Evolutionary conservation across 2,888 invertebrate genomes (phyloP), one percentile per base, ranked within the genome.

Genomic region (Itoplectis maculator): DNA sequence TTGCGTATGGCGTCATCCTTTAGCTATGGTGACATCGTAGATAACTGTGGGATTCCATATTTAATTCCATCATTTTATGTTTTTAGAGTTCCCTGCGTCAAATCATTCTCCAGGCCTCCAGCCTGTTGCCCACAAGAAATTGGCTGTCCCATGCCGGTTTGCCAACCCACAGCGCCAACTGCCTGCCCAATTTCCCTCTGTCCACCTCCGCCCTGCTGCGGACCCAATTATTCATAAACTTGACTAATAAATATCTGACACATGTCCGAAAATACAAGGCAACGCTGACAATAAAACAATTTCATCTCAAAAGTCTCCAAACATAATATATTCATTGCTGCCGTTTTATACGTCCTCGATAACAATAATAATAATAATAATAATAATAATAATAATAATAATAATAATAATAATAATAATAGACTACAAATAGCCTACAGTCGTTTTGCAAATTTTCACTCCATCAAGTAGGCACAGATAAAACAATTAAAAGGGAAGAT

Each of bases 1-100:
- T 80, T 5, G 9, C 5, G n/a, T n/a, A n/a, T n/a, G n/a, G n/a
- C n/a, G n/a, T n/a, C n/a, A n/a, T n/a, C n/a, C n/a, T n/a, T n/a
- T n/a, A n/a, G n/a, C n/a, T n/a, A n/a, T n/a, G n/a, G n/a, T n/a
- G n/a, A n/a, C n/a, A n/a, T n/a, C 8, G 15, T 13, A 18, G 8
- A 59, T 1, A n/a, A n/a, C n/a, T n/a, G n/a, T n/a, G n/a, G n/a
- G n/a, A n/a, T n/a, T n/a, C n/a, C n/a, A n/a, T n/a, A n/a, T n/a
- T n/a, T n/a, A n/a, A n/a, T n/a, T n/a, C n/a, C n/a, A n/a, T n/a
- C n/a, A n/a, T n/a, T n/a, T n/a, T n/a, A n/a, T n/a, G n/a, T n/a
- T n/a, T n/a, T 29, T 66, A 82, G 82, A 72, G 42, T 82, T 15
- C 82, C 82, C 4, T 66, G 59, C 37, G 79, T 75, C 2, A 79